These are phyloP conservation scores for Amphiduros pacificus DNA, from an alignment of 2,888 invertebrate genomes.

Conservation along the genomic window DNA sequence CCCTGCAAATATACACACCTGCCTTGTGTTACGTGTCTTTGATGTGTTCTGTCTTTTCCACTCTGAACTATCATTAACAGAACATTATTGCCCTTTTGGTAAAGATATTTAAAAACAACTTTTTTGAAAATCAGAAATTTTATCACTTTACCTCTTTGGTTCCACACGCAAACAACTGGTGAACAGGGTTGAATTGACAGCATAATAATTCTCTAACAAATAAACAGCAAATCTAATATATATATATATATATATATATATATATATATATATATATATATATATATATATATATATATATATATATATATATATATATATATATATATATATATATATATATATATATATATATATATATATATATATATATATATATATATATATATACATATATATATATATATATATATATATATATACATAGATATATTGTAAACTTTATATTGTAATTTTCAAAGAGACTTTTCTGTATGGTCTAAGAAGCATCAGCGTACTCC, in stretches of 20 bases:
- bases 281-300: slow-evolving; percentile 13
- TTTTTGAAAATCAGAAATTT: neutral
- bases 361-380: slow-evolving; percentile 6
- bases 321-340: too few species aligned
- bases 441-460: too few species aligned
- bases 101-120: neutral
- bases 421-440: neutral
- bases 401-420: neutral
- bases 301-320: slow-evolving; percentile 12
- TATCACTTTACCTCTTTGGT: slow-evolving; percentile 69
- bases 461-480: too few species aligned
- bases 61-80: too few species aligned
- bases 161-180: slow-evolving; percentile 84
- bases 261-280: slow-evolving; percentile 12
- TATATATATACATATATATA: neutral
- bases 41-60: too few species aligned
- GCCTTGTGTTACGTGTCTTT: too few species aligned
- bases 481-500: too few species aligned
- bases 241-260: slow-evolving; percentile 12
- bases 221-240: slow-evolving; percentile 6
- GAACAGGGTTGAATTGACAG: slow-evolving; percentile 82
- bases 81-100: too few species aligned
- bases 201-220: slow-evolving; percentile 67
- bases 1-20: too few species aligned
- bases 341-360: neutral